Percentiles rank a stretch among this genome's conserved stretches.
Conservation (phyloP, 1,140 invertebrate species). For the Sitophilus oryzae region DNA sequence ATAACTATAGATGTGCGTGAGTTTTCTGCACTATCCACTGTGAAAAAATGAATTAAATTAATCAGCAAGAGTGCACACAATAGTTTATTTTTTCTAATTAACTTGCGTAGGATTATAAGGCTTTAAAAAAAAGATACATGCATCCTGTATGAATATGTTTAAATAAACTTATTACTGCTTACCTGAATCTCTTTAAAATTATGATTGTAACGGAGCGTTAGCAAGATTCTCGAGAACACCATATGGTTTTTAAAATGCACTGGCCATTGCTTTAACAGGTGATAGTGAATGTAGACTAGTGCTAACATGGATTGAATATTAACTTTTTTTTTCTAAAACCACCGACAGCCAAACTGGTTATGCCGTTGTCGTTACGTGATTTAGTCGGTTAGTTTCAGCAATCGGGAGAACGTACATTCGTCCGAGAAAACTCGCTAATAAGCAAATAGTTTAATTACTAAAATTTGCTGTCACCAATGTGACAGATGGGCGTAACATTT, state of each 20-base stretch:
- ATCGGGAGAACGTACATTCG: neutral
- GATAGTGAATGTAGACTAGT: conserved; percentile 35
- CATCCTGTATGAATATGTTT: neutral
- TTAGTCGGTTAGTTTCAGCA: neutral
- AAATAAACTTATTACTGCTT: neutral
- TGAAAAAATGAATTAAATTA: neutral
- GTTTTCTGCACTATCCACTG: no score
- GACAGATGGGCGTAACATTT: conserved; percentile 39
- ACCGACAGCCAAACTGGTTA: neutral
- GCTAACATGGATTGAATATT: neutral
- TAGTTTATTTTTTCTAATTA: no score
- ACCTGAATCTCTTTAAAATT: neutral
- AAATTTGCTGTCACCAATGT: conserved; percentile 27
- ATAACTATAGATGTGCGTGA: neutral
- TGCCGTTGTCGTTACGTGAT: neutral
- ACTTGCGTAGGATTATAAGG: no score
- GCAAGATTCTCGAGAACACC: conserved; percentile 17
- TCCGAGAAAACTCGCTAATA: neutral
- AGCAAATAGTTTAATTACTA: conserved; percentile 21
- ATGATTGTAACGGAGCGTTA: neutral
- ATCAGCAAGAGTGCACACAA: neutral
- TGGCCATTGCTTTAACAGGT: conserved; percentile 32
- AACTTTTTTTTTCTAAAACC: neutral
- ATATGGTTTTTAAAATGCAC: conserved; percentile 33
- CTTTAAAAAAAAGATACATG: no score